These are phyloP conservation scores for Hoplodrina blanda DNA, from an alignment of 2,888 invertebrate genomes.

Conservation along the genomic window DNA sequence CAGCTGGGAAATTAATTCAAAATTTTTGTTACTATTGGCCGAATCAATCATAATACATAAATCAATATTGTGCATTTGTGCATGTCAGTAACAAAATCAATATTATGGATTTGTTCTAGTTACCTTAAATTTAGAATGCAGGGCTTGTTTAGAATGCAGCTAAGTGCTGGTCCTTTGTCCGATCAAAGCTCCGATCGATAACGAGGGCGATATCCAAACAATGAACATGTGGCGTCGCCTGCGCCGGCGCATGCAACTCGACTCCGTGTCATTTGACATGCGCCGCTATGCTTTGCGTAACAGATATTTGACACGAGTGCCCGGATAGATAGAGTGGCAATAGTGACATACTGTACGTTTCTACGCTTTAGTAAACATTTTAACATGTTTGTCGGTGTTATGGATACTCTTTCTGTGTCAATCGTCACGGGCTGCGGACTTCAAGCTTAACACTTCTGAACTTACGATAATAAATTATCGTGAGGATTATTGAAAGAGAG, in stretches of 20 bases:
- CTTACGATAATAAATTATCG: neutral
- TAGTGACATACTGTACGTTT: conserved; percentile 38
- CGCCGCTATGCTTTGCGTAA: conserved; percentile 68
- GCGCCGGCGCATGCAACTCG: conserved; percentile 60
- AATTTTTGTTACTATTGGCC: neutral
- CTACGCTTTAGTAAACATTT: conserved; percentile 42
- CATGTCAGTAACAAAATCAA: neutral
- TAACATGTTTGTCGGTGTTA: conserved; percentile 19
- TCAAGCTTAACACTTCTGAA: neutral
- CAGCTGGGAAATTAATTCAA: neutral
- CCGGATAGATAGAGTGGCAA: conserved; percentile 39
- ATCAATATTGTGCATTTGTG: too few species aligned
- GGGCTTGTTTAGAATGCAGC: conserved; percentile 55
- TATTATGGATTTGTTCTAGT: conserved; percentile 34
- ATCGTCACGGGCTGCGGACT: neutral
- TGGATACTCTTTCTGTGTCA: conserved; percentile 14
- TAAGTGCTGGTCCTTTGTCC: conserved; percentile 63
- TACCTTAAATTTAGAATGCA: conserved; percentile 35
- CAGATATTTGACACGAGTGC: conserved; percentile 65
- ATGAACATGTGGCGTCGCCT: conserved; percentile 74
- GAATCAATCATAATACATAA: too few species aligned
- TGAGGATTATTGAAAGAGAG: neutral
- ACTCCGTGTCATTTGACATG: conserved; percentile 65
- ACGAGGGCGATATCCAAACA: conserved; percentile 76
- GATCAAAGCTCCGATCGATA: conserved; percentile 66